These are phyloP conservation scores for Chironomus striatipennis DNA, from an alignment of 1,140 invertebrate genomes.

Conservation along the genomic window DNA sequence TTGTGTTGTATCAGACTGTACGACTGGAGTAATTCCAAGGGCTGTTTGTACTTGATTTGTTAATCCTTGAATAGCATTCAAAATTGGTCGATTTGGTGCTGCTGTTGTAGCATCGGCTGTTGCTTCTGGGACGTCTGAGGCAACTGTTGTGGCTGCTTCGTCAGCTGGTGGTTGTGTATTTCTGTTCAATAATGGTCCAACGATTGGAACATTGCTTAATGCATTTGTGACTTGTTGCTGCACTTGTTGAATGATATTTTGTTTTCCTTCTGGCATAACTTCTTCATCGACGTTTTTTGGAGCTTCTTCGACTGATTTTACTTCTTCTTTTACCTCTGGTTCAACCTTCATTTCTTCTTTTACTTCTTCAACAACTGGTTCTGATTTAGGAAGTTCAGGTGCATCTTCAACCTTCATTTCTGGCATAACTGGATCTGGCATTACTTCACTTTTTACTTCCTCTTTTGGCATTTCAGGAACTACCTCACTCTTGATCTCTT, in stretches of 20 bases:
- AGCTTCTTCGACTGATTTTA: not conserved
- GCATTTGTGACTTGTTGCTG: not conserved
- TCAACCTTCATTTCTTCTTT: not conserved
- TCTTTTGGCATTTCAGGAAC: not conserved
- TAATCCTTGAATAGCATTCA: not conserved
- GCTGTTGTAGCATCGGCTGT: not conserved
- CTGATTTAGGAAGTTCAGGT: not conserved
- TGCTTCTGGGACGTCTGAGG: not conserved
- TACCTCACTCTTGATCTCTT: not conserved
- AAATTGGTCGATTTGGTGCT: not conserved
- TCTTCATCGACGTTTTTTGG: not conserved
- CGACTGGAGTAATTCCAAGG: not conserved
- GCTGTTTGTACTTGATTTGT: not conserved
- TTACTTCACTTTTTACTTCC: not conserved
- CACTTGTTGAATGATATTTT: not conserved
- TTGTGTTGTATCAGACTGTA: not conserved
- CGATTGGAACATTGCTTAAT: not conserved
- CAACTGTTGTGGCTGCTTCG: not conserved
- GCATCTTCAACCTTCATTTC: not conserved
- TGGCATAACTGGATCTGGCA: not conserved
- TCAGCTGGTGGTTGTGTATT: not conserved
- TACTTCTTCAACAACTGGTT: not conserved
- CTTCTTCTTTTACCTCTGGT: not conserved
- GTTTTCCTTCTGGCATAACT: not conserved
- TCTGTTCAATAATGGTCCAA: not conserved